Evolutionary conservation across 2,888 invertebrate species (phyloP).

Genomic region (Epinotia brunnichana): DNA sequence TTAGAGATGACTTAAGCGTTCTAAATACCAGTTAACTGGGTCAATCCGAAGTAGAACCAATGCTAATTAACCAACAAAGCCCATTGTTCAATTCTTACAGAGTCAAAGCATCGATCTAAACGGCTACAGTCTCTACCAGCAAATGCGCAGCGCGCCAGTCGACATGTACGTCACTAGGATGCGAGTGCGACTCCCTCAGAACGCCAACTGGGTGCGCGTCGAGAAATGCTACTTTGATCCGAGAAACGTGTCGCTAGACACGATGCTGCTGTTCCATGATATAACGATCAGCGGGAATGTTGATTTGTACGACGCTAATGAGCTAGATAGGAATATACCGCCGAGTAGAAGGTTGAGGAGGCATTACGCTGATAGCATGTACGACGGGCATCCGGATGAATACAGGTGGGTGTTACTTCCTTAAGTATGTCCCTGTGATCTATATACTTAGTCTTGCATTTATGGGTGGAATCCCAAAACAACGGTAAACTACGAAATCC

Average conservation of each 20-base stretch:
- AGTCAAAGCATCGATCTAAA: conserved; percentile 83
- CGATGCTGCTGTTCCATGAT: conserved; percentile 90
- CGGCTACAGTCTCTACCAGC: conserved; percentile 86
- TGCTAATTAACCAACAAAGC: conserved; percentile 17
- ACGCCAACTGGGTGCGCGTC: conserved; percentile 87
- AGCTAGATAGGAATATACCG: conserved; percentile 68
- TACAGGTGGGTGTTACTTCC: conserved; percentile 47
- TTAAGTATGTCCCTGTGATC: no score
- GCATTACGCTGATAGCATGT: conserved; percentile 71
- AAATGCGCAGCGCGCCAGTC: conserved; percentile 84
- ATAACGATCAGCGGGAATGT: conserved; percentile 91
- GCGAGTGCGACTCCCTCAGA: conserved; percentile 87
- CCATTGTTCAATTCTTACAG: conserved; percentile 59
- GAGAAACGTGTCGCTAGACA: conserved; percentile 88
- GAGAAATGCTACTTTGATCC: conserved; percentile 91
- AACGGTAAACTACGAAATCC: no score
- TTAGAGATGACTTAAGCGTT: no score
- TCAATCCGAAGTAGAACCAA: conserved; percentile 3
- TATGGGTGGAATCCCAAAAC: no score
- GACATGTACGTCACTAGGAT: conserved; percentile 89
- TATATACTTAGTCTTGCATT: no score
- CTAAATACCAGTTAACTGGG: background rate
- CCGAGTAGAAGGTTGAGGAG: conserved; percentile 63
- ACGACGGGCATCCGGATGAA: conserved; percentile 62
- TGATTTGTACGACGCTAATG: conserved; percentile 81